Conservation (phyloP, 1,140 invertebrate species). For the Phthorimaea operculella region DNA sequence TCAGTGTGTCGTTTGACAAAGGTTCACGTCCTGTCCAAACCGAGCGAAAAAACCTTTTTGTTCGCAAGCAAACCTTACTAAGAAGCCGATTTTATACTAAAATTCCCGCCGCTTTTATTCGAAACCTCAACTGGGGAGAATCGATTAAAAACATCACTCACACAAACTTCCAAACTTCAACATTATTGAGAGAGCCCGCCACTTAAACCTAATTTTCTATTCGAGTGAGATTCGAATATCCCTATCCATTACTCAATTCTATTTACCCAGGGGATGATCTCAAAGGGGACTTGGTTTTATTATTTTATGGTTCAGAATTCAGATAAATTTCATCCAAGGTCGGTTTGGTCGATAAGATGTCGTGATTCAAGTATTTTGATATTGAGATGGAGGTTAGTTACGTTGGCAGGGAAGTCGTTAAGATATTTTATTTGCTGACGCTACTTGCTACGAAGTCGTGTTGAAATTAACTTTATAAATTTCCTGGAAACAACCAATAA, state of each 20-base stretch:
- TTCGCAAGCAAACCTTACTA: too few relatives aligned
- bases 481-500: too few relatives aligned
- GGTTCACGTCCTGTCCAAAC: too few relatives aligned
- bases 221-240: neutral
- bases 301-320: conserved; percentile 3
- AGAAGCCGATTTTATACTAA: too few relatives aligned
- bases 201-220: conserved; percentile 8
- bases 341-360: neutral
- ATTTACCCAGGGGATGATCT: conserved; percentile 7
- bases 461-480: too few relatives aligned
- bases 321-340: neutral
- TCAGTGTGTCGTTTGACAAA: too few relatives aligned
- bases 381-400: too few relatives aligned
- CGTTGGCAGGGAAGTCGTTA: too few relatives aligned
- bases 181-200: neutral
- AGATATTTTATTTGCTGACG: too few relatives aligned
- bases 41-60: too few relatives aligned
- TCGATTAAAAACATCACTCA: neutral
- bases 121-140: neutral
- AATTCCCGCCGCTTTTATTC: neutral
- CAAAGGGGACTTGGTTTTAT: neutral
- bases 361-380: too few relatives aligned
- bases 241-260: conserved; percentile 7
- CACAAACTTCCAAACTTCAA: neutral
- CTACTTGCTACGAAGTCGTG: too few relatives aligned